Evolutionary conservation across 2,797 vertebrate species (phyloP), one percentile per base, ranked within the genome.

Genomic region (Hippoglossus hippoglossus): DNA sequence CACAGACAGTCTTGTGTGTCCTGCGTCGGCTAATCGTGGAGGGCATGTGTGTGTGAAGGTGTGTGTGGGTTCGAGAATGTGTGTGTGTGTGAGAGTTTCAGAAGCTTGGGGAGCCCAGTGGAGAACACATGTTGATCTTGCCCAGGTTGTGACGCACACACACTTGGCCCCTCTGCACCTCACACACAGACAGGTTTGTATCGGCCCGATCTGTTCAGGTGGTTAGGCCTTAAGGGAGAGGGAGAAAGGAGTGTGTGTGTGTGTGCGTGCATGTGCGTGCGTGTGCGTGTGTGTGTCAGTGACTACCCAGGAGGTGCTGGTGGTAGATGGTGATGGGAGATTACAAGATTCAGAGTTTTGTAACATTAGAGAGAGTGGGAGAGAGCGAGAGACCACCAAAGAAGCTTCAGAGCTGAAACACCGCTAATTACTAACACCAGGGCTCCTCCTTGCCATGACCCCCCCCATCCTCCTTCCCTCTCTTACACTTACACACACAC

Each of bases 341-440:
- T 96, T 96, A 96, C 94, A 98, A 96, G 94, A 94, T 94, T 95
- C 94, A 92, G 93, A 94, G 95, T 95, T 95, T 94, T 96, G 95
- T 95, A 93, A 94, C 91, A 92, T 92, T 91, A 87, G 83, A 86
- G 85, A 89, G 88, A 84, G 77, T 70, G 72, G 13, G 71, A 77
- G 69, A 70, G 65, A 73, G 92, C 93, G 91, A 93, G 91, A 94
- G 96, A 97, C 95, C 96, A 97, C 94, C 93, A 94, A 97, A 96
- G 96, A 95, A 96, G 96, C 93, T 77, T 85, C 78, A 67, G 91
- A 93, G 93, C 93, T 93, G 94, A 96, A 96, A 96, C 92, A 95
- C 95, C 95, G 96, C 96, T 96, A 96, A 96, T 97, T 96, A 96
- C 96, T 95, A 95, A 94, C 95, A 96, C 94, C 91, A 90, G 93